Conservation (phyloP, 1,140 invertebrate genomes). For the Coboldia fuscipes region DNA sequence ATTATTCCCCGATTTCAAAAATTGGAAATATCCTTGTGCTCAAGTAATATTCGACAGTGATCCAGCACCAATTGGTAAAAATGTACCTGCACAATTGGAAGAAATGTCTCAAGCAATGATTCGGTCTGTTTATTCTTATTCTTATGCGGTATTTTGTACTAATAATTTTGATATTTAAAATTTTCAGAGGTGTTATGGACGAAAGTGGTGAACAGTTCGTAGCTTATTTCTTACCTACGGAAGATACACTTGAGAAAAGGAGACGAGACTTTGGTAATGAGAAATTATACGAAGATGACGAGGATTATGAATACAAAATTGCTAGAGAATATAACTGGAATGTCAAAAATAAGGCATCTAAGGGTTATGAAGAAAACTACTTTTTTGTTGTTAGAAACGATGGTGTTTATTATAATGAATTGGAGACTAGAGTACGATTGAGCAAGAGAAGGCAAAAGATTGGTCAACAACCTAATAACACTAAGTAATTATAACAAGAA, state of each 20-base stretch:
- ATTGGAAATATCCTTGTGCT: conserved; percentile 95
- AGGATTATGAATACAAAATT: conserved; percentile 90
- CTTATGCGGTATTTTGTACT: not conserved
- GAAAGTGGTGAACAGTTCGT: conserved; percentile 97
- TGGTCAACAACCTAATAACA: conserved; percentile 34
- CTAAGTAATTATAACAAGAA: conserved; percentile 29
- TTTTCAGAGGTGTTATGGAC: conserved; percentile 79
- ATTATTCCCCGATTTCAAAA: conserved; percentile 85
- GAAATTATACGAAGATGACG: conserved; percentile 75
- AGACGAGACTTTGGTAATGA: conserved; percentile 52
- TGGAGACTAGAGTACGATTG: conserved; percentile 85
- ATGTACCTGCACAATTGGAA: conserved; percentile 69
- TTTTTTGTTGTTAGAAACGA: conserved; percentile 85
- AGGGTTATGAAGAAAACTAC: conserved; percentile 97
- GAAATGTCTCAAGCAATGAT: conserved; percentile 99
- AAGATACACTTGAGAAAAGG: conserved; percentile 76
- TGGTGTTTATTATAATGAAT: conserved; percentile 88
- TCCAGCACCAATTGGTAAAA: conserved; percentile 64
- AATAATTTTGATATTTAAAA: conserved; percentile 1
- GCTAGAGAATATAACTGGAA: conserved; percentile 95
- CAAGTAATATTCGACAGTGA: conserved; percentile 98
- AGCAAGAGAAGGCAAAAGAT: conserved; percentile 71
- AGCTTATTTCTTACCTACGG: conserved; percentile 90
- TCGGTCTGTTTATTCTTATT: conserved; percentile 29
- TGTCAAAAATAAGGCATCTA: conserved; percentile 92